phyloP scores from a whole-genome alignment of 2,888 invertebrate species.

The Mechanitis mazaeus region DNA sequence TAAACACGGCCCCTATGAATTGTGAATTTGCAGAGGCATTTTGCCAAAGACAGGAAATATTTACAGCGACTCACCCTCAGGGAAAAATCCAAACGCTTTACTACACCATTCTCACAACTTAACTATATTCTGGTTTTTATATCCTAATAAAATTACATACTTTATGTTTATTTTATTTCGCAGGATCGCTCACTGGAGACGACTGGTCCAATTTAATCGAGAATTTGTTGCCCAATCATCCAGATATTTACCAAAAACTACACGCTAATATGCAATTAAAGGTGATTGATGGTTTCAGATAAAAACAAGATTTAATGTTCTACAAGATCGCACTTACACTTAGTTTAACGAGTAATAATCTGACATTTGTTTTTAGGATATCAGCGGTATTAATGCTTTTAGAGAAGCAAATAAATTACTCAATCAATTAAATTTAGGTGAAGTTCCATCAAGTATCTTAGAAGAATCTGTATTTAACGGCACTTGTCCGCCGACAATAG shows the following conservation, averaged over 20 bases:
- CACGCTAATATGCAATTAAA: conserved; percentile 66
- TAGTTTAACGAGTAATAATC: conserved; percentile 2
- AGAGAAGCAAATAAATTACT: conserved; percentile 67
- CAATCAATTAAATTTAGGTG: conserved; percentile 62
- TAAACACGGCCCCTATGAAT: too few species aligned
- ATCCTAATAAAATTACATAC: conserved; percentile 18
- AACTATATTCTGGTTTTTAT: conserved; percentile 10
- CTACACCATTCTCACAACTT: too few species aligned
- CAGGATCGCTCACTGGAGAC: conserved; percentile 75
- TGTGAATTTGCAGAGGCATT: too few species aligned
- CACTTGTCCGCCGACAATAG: conserved; percentile 62
- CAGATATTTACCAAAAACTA: conserved; percentile 65
- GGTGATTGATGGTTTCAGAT: conserved; percentile 43
- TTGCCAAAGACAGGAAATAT: background rate
- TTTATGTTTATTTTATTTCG: conserved; percentile 28
- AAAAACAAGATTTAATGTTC: too few species aligned
- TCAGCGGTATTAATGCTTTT: conserved; percentile 66
- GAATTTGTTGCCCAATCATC: conserved; percentile 72
- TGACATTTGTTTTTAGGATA: conserved; percentile 50
- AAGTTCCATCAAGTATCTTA: conserved; percentile 63
- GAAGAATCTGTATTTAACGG: conserved; percentile 66
- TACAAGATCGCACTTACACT: too few species aligned
- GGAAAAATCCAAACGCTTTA: too few species aligned
- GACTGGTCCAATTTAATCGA: conserved; percentile 78
- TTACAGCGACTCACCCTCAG: background rate